Percentiles rank a stretch among this genome's conserved stretches.
These are phyloP conservation scores for Graptemys geographica DNA, from an alignment of 2,797 vertebrate species.

Conservation along the genomic window DNA sequence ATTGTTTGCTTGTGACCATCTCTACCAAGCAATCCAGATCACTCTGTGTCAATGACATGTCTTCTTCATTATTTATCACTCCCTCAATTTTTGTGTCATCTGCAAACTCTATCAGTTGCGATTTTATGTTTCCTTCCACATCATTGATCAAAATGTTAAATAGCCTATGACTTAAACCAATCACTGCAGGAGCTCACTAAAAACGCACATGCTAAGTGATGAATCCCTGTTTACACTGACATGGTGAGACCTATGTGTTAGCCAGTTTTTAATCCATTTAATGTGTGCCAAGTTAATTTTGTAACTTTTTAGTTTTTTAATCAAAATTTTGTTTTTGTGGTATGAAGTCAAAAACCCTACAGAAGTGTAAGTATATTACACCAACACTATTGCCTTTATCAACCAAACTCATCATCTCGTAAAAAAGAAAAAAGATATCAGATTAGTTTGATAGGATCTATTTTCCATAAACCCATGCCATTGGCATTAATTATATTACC, in stretches of 20 bases:
- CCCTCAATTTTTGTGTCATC: no score
- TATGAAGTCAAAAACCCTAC: not conserved
- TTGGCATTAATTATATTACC: not conserved
- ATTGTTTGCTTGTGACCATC: no score
- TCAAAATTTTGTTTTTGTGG: not conserved
- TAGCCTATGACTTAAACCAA: no score
- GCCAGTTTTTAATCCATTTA: not conserved
- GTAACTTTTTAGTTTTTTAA: not conserved
- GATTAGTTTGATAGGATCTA: not conserved
- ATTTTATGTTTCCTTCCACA: no score
- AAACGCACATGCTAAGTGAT: no score
- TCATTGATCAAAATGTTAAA: no score
- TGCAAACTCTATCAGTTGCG: no score
- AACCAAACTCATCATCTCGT: not conserved
- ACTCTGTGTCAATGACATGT: no score
- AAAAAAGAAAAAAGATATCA: not conserved
- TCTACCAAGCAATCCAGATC: no score
- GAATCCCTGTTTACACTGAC: fast-evolving
- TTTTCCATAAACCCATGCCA: not conserved
- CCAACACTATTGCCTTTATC: not conserved
- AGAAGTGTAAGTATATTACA: not conserved
- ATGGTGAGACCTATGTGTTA: not conserved
- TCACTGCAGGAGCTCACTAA: no score
- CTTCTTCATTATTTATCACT: no score
- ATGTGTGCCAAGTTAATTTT: not conserved